Evolutionary conservation across 2,888 invertebrate genomes (phyloP), one percentile per base, ranked within the genome.

Genomic region (Drosophila vallismaia): DNA sequence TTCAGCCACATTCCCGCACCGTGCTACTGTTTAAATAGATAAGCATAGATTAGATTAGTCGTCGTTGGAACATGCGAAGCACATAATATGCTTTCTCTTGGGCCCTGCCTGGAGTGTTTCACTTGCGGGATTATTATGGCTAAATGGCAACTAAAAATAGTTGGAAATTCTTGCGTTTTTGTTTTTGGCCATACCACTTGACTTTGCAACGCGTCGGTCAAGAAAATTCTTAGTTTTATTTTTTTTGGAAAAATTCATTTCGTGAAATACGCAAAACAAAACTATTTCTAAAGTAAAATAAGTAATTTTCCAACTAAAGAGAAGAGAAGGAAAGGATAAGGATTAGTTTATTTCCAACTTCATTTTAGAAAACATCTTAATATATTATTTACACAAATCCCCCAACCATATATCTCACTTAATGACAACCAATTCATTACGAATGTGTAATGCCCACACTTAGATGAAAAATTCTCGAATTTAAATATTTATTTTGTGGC

Each of bases 21-120:
- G 63, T 48, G 14, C 63, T 48, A 42, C 40, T 64, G 67, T 59
- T 67, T 54, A 60, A 72, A 72, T 55, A 80, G 85, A 86, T 88
- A 74, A 72, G 68, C 75, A 45, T 12, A 62, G 88, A 82, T 82
- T 75, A 88, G 88, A 88, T 82, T 81, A 79, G 38, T 58, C 50
- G 50, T 51, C 51, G 51, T n/a, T 54, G 55, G 51, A 55, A 52
- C 68, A 52, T 50, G 63, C 50, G 40, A 48, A 7, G 33, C 60
- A 40, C 67, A 72, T 63, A 72, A 40, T 63, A 36, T 45, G 29
- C 50, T 58, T 48, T 45, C 31, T 12, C 42, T 19, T 6, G 12
- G 0, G 9, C 6, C 31, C 26, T 38, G 40, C 6, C 33, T 12
- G 2, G 31, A 19, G 40, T 10, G 48, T 4, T 48, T 33, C 33